phyloP scores from a whole-genome alignment of 2,888 invertebrate species.

The Blastobasis adustella region DNA sequence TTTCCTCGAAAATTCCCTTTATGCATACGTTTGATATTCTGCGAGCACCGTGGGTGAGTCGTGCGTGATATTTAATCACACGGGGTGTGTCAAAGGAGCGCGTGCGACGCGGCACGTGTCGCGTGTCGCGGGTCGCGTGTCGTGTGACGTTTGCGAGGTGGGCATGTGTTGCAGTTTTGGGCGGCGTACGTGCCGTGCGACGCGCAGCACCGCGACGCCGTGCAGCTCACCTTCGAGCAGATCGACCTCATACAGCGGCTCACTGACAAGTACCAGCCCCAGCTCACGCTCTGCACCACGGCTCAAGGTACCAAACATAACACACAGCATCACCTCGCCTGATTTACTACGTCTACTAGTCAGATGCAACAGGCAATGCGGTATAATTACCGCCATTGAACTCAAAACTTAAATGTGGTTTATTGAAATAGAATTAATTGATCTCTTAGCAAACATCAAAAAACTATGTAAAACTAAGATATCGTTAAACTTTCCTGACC shows the following conservation, averaged over 20 bases:
- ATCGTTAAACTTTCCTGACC: no score
- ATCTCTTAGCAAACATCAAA: no score
- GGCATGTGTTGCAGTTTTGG: conserved; percentile 81
- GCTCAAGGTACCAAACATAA: conserved; percentile 77
- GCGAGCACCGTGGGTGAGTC: conserved; percentile 24
- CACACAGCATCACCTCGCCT: no score
- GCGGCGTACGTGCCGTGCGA: conserved; percentile 90
- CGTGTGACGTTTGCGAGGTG: conserved; percentile 10
- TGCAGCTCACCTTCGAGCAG: conserved; percentile 88
- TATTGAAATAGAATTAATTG: no score
- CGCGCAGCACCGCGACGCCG: conserved; percentile 88
- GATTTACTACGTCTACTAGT: not conserved
- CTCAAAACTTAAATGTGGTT: no score
- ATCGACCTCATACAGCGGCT: conserved; percentile 89
- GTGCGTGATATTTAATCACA: conserved; percentile 55
- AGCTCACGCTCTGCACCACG: conserved; percentile 85
- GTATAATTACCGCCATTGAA: no score
- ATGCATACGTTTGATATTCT: conserved; percentile 36
- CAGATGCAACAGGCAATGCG: not conserved
- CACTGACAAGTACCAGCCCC: conserved; percentile 85
- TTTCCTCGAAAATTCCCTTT: conserved; percentile 2
- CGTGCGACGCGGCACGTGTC: not conserved
- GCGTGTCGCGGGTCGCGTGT: not conserved
- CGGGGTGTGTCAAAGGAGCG: conserved; percentile 23
- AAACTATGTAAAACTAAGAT: no score